phyloP scores from a whole-genome alignment of 2,113 vertebrate species.

The Corydoras maculifer region DNA sequence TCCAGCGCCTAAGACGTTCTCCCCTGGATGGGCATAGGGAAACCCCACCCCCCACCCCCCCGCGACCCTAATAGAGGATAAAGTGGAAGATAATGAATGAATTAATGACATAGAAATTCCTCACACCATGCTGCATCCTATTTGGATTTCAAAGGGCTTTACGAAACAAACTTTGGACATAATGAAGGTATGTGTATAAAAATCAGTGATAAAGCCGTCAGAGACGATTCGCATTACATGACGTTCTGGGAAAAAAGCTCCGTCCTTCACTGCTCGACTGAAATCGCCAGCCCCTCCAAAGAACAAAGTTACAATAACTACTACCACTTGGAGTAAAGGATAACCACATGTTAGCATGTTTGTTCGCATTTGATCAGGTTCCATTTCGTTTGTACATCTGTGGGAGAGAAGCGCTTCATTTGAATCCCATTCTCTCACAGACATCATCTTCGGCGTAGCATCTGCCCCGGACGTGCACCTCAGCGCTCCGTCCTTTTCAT shows the following conservation, averaged over 20 bases:
- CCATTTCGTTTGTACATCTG: constrained; percentile 3
- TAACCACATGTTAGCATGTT: constrained; percentile 20
- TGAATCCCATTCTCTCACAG: constrained; percentile 4
- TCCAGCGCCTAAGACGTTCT: no score
- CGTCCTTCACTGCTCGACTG: neutral
- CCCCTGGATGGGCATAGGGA: no score
- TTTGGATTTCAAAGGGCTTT: no score
- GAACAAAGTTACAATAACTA: constrained; percentile 15
- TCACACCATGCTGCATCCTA: no score
- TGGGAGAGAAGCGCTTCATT: neutral
- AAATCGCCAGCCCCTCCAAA: neutral
- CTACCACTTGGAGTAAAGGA: constrained; percentile 12
- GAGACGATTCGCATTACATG: neutral
- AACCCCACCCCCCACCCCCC: no score
- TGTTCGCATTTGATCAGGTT: constrained; percentile 4
- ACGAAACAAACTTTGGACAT: neutral
- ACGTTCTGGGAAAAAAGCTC: neutral
- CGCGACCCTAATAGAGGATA: no score
- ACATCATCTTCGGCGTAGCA: constrained; percentile 5
- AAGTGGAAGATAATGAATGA: no score
- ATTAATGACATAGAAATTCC: no score
- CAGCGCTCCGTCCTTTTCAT: constrained; percentile 17
- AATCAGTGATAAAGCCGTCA: neutral
- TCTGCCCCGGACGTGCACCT: constrained; percentile 20
- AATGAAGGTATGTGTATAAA: neutral